Percentiles rank a stretch among this genome's conserved stretches.
These are phyloP conservation scores for Jacana jacana DNA, from an alignment of 2,113 vertebrate species.

Conservation along the genomic window DNA sequence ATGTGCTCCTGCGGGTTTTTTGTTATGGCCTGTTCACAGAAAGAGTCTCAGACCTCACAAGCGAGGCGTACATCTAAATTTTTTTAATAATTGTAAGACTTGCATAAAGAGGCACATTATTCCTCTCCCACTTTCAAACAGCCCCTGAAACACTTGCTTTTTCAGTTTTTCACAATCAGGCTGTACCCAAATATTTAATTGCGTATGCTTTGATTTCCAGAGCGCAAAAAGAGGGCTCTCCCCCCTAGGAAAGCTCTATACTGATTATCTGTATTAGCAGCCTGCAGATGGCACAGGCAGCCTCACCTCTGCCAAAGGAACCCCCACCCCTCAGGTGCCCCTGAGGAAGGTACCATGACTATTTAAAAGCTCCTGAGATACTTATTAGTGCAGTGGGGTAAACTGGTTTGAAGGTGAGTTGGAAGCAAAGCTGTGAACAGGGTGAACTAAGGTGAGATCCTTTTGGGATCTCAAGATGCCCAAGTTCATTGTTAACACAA, in stretches of 20 bases:
- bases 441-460: neutral
- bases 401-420: neutral
- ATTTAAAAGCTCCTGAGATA: neutral
- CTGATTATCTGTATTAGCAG: neutral
- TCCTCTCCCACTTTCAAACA: neutral
- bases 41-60: neutral
- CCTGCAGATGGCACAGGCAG: neutral
- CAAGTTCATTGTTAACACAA: neutral
- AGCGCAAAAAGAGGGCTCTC: neutral
- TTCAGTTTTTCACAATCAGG: neutral
- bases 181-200: neutral
- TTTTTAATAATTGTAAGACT: neutral
- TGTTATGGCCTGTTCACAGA: neutral
- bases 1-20: neutral
- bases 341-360: neutral
- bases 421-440: neutral
- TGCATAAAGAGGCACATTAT: neutral
- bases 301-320: neutral
- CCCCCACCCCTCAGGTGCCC: neutral
- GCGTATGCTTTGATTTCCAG: neutral
- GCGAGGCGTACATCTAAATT: fast-evolving
- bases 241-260: no score
- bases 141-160: neutral
- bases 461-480: neutral
- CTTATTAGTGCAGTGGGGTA: neutral